Evolutionary conservation across 2,888 invertebrate species (phyloP), one percentile per base, ranked within the genome.

Genomic region (Nephrotoma appendiculata): DNA sequence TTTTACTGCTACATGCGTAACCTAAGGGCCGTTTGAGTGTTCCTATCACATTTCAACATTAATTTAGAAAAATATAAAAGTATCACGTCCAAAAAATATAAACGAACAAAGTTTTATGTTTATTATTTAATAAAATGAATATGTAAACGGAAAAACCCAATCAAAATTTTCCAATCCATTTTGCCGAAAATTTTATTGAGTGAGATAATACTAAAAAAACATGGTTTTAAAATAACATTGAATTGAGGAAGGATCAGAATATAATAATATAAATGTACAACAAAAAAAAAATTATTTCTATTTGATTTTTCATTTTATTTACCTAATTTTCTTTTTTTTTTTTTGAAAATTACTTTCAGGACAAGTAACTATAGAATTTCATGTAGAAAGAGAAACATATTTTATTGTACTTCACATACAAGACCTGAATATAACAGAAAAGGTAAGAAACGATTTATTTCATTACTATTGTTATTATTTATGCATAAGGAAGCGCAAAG

Each of bases 361-460:
- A 89, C 95, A 96, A 94, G 96, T 97, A 52, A 96, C 96, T 87
- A 97, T 97, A 91, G 96, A 96, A 91, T 95, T 97, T 91, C 94
- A 94, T 89, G 95, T 97, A 88, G 96, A 96, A 89, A 94, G 96
- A 89, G 96, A 96, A 90, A 96, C 96, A 44, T 93, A 94, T 89
- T 97, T 96, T 91, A 94, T 97, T 89, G 96, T 97, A 88, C 93
- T 97, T 89, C 97, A 97, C 91, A 95, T 96, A 88, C 94, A 97
- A 89, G 97, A 97, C 90, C 94, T 97, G 92, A 96, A 96, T 89
- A 96, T 97, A 88, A 95, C 95, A 0, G 97, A 97, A 90, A 95
- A 96, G 90, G 95, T 94, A 90, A 89, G 84, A 42, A 31, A 71
- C 71, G 31, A 71, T 71, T 31, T 71, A 71, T 31, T 31, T 31